A percentile compares a stretch with the other conserved stretches of the same genome.
Conservation (phyloP, 2,113 vertebrate genomes). For the Gobius niger region DNA sequence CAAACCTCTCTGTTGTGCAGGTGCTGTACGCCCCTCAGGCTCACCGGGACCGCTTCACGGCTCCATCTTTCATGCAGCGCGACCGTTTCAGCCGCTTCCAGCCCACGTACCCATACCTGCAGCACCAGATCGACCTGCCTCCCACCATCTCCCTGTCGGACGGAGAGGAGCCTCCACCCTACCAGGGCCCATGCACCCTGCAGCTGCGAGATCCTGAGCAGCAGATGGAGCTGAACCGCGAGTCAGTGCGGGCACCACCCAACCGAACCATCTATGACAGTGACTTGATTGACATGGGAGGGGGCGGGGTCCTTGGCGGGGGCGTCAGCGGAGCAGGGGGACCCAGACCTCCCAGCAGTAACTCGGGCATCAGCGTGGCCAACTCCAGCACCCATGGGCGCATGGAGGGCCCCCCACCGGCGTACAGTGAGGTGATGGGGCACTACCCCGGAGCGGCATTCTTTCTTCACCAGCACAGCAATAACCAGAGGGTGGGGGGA, state of each 20-base stretch:
- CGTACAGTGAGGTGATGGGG: conserved; percentile 97
- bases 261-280: conserved; percentile 98
- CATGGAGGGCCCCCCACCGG: conserved; percentile 92
- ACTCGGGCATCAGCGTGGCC: conserved; percentile 92
- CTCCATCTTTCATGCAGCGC: conserved; percentile 90
- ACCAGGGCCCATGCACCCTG: conserved; percentile 93
- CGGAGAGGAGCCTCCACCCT: conserved; percentile 92
- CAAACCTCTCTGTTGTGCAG: conserved; percentile 61
- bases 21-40: conserved; percentile 88
- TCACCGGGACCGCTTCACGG: conserved; percentile 83
- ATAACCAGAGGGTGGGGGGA: conserved; percentile 65
- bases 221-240: conserved; percentile 96
- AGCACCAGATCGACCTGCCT: conserved; percentile 95
- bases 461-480: conserved; percentile 95
- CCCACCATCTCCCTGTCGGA: conserved; percentile 97
- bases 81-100: conserved; percentile 96
- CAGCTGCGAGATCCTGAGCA: conserved; percentile 96
- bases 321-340: conserved; percentile 69
- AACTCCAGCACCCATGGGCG: conserved; percentile 87
- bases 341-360: conserved; percentile 93
- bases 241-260: conserved; percentile 93
- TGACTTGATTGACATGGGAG: conserved; percentile 90
- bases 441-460: conserved; percentile 87
- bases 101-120: conserved; percentile 94
- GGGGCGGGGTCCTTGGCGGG: conserved; percentile 63